Evolutionary conservation across 2,888 invertebrate species (phyloP), one percentile per base, ranked within the genome.

Genomic region (Vandiemenella viatica): DNA sequence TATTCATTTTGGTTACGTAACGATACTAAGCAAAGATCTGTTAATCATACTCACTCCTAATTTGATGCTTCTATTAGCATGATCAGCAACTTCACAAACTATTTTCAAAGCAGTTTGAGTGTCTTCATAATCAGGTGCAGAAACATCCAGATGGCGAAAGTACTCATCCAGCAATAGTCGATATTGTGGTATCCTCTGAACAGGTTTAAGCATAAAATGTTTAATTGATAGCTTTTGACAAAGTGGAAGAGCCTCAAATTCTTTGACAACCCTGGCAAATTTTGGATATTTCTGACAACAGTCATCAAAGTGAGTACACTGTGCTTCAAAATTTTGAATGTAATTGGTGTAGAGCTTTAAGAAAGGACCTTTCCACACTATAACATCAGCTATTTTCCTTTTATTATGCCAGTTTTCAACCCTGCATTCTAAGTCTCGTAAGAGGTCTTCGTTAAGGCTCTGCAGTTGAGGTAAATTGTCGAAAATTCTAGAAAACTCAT

Each of bases 161-260:
- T 79, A 80, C 61, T 76, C 74, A 61, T 75, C 73, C 16, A 79
- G 63, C 7, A 79, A 63, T 3, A 79, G 63, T 55, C 73, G 69
- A 61, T 79, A 79, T 59, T 79, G 76, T n/a, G 78, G 77, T 53
- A 80, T 72, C 59, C 79, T 65, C 60, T 80, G 79, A 49, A 80
- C 74, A 0, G 79, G 79, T 62, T 78, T 79, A 50, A 79, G 63
- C 77, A 80, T 77, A 57, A 75, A 77, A 65, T 78, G 77, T 44
- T 73, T 71, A 43, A 80, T 55, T 1, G 73, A 68, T 41, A 80
- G 62, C 57, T 72, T 73, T 46, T 64, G 62, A 42, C 55, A 55
- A 7, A 50, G 21, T 19, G 52, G 50, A n/a, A 51, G 48, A 44
- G 54, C 56, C 56, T 76, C 74, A 64, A 74, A 75, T 37, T 69